These are phyloP conservation scores for Crypturellus tataupa DNA, from an alignment of 2,797 vertebrate genomes.

Conservation along the genomic window DNA sequence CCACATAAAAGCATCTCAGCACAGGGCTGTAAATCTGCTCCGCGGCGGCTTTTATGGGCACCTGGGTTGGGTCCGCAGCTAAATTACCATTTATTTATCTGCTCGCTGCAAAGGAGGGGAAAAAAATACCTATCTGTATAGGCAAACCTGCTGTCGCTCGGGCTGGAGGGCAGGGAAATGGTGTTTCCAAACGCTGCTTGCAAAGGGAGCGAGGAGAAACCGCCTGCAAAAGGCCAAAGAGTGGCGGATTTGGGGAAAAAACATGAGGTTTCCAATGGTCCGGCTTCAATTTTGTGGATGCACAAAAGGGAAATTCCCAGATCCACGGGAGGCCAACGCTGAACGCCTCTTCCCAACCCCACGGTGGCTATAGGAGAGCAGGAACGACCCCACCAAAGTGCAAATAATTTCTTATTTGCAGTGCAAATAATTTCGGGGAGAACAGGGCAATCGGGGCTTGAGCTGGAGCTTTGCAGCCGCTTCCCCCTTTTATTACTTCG, in stretches of 20 bases:
- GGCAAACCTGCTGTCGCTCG: not conserved
- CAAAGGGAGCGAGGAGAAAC: accelerated
- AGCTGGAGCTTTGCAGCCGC: not conserved
- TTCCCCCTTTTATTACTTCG: not conserved
- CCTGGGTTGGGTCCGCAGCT: conserved; percentile 55
- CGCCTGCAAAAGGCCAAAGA: not conserved
- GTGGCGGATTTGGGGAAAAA: not conserved
- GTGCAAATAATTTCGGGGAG: not conserved
- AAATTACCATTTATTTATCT: conserved; percentile 76
- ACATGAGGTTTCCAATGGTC: no score
- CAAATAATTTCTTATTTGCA: not conserved
- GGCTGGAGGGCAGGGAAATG: conserved; percentile 45
- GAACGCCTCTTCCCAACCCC: no score
- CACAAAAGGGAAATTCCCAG: no score
- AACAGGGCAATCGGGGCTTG: accelerated
- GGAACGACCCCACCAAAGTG: not conserved
- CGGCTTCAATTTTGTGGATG: no score
- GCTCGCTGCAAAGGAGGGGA: not conserved
- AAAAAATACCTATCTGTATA: not conserved
- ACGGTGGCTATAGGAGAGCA: no score
- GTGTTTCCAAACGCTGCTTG: accelerated
- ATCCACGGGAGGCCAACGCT: no score
- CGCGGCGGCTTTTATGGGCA: conserved; percentile 77
- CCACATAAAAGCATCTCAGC: conserved; percentile 78
- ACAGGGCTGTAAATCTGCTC: conserved; percentile 79